Evolutionary conservation across 2,888 invertebrate genomes (phyloP).

Genomic region (Zaprionus lineosus): DNA sequence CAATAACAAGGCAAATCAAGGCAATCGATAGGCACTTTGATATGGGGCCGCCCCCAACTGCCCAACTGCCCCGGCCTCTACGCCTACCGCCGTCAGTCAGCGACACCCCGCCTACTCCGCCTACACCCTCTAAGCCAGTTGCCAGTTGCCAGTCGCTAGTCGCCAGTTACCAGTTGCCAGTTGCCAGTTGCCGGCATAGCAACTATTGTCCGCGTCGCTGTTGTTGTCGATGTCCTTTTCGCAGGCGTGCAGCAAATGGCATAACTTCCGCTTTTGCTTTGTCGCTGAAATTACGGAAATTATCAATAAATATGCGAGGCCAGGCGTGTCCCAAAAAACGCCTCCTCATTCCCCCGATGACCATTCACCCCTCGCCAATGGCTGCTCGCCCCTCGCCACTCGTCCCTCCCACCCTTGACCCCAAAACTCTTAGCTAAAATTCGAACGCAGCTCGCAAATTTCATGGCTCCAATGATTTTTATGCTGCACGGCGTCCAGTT

Average conservation of each 20-base stretch:
- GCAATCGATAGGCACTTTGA: constrained; percentile 65
- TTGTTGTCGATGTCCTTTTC: constrained; percentile 44
- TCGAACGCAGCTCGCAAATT: constrained; percentile 63
- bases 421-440: constrained; percentile 27
- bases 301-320: constrained; percentile 81
- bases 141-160: too few species aligned
- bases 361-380: too few species aligned
- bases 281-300: constrained; percentile 77
- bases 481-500: constrained; percentile 64
- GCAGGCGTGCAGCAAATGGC: constrained; percentile 75
- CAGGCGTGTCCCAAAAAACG: constrained; percentile 24
- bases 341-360: neutral
- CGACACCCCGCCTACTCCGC: neutral
- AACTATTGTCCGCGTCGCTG: constrained; percentile 62
- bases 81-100: too few species aligned
- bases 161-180: too few species aligned
- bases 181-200: constrained; percentile 6
- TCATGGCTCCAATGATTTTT: constrained; percentile 57
- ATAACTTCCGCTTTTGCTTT: constrained; percentile 73
- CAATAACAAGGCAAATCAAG: constrained; percentile 66
- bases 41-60: constrained; percentile 41
- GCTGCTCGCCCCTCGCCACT: neutral
- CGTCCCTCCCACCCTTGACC: neutral
- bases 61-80: neutral
- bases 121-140: neutral